phyloP scores from a whole-genome alignment of 2,888 invertebrate genomes.

The Cantharis rufa region DNA sequence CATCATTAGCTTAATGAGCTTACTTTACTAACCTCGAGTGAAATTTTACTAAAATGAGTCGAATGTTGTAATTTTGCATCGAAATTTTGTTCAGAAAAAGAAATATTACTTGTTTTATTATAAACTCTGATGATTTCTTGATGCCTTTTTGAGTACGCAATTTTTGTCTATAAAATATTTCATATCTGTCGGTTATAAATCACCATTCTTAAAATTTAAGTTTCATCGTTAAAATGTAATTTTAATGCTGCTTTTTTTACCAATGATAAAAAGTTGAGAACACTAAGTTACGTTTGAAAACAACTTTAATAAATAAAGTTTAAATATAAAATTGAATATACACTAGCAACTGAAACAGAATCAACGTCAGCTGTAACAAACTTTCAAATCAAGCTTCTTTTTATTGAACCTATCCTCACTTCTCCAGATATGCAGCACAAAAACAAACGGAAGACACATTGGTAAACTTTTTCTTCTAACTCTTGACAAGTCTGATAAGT shows the following conservation, averaged over 20 bases:
- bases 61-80: neutral
- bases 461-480: conserved; percentile 34
- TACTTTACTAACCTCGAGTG: conserved; percentile 33
- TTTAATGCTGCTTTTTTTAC: conserved; percentile 6
- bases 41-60: neutral
- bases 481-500: conserved; percentile 36
- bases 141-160: conserved; percentile 49
- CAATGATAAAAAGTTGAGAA: conserved; percentile 20
- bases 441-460: conserved; percentile 34
- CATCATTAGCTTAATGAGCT: conserved; percentile 52
- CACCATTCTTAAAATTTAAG: conserved; percentile 32
- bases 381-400: conserved; percentile 26
- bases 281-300: conserved; percentile 17
- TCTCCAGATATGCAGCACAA: conserved; percentile 28
- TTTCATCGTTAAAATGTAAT: conserved; percentile 8
- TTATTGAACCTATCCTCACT: conserved; percentile 32
- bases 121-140: conserved; percentile 51
- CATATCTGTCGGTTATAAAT: conserved; percentile 36
- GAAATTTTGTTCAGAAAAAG: conserved; percentile 2
- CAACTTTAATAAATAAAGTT: conserved; percentile 29
- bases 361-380: conserved; percentile 31
- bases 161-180: conserved; percentile 37
- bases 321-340: conserved; percentile 25
- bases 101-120: conserved; percentile 42
- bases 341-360: conserved; percentile 28